These are phyloP conservation scores for Anas platyrhynchos DNA, from an alignment of 2,113 vertebrate species.

Conservation along the genomic window DNA sequence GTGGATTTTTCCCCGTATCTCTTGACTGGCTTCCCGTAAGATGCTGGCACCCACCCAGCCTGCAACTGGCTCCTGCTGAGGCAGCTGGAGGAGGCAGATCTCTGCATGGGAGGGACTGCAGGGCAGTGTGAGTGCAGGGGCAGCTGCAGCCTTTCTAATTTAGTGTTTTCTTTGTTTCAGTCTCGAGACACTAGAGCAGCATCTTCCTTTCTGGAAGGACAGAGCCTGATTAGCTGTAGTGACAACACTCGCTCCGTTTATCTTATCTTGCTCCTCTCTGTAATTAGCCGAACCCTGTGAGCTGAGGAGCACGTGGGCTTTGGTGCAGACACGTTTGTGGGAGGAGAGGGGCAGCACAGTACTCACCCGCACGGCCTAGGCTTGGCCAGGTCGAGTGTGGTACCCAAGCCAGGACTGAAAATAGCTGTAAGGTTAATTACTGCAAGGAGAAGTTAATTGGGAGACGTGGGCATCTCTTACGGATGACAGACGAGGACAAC, in stretches of 20 bases:
- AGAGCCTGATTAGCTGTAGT: no score
- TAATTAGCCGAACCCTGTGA: neutral
- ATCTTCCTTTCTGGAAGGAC: neutral
- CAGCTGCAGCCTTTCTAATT: neutral
- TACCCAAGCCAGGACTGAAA: neutral
- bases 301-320: neutral
- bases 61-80: no score
- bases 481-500: neutral
- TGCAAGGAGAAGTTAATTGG: fast-evolving
- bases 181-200: neutral
- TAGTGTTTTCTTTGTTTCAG: neutral
- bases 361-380: neutral
- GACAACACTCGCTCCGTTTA: neutral
- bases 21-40: neutral
- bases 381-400: neutral
- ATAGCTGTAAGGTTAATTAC: neutral
- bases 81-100: neutral
- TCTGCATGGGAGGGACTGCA: fast-evolving
- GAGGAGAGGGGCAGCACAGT: neutral
- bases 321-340: neutral
- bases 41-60: neutral
- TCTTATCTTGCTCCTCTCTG: neutral
- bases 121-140: neutral
- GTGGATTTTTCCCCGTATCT: neutral
- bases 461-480: neutral